phyloP scores from a whole-genome alignment of 1,140 invertebrate genomes.

The Panagrolaimus sp. region DNA sequence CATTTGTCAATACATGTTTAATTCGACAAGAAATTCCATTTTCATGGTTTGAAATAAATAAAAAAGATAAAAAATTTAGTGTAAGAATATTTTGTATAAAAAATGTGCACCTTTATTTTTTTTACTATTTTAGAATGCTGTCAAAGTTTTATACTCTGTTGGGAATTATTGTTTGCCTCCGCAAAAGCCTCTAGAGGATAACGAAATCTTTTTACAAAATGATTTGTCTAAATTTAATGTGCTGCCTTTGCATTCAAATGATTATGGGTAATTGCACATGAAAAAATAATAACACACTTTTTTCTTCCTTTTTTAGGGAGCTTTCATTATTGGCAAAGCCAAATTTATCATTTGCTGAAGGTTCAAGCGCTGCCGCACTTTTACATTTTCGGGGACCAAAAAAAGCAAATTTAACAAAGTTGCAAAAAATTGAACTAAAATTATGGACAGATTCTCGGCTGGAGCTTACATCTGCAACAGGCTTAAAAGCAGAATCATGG shows the following conservation, averaged over 20 bases:
- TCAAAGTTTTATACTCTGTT: conserved; percentile 22
- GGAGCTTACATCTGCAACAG: conserved; percentile 18
- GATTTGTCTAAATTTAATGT: conserved; percentile 2
- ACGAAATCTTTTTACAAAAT: background rate
- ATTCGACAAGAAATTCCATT: conserved; percentile 24
- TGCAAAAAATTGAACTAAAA: conserved; percentile 7
- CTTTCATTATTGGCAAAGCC: conserved; percentile 17
- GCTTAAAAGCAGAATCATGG: conserved; percentile 18
- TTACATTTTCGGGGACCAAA: conserved; percentile 14
- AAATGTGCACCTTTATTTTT: too few species aligned
- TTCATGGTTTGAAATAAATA: conserved; percentile 20
- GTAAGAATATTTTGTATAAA: too few species aligned
- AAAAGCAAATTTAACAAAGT: background rate
- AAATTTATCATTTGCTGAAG: conserved; percentile 15
- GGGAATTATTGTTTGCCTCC: conserved; percentile 14
- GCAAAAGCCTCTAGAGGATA: background rate
- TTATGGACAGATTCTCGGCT: conserved; percentile 19
- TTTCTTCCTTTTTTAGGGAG: conserved; percentile 14
- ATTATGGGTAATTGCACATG: conserved; percentile 9
- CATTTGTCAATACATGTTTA: conserved; percentile 16
- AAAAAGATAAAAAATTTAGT: background rate
- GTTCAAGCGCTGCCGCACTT: conserved; percentile 19
- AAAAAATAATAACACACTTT: background rate
- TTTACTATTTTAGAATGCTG: conserved; percentile 2
- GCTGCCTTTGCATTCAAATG: conserved; percentile 6